These are phyloP conservation scores for Trachelus stipa DNA, from an alignment of 2,888 invertebrate genomes.

Conservation along the genomic window DNA sequence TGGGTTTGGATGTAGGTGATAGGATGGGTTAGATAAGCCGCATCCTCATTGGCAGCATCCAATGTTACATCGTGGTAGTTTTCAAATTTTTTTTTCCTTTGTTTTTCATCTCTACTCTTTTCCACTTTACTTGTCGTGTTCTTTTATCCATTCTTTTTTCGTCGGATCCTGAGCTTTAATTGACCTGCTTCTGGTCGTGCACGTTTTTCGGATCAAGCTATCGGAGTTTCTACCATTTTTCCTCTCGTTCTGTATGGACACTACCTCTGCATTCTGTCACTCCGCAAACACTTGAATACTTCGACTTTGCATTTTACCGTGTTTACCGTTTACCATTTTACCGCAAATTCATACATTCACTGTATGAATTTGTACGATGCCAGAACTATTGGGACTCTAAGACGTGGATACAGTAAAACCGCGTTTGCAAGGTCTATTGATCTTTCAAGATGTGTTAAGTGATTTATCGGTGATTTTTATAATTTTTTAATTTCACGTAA, in stretches of 20 bases:
- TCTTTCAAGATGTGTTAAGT: background rate
- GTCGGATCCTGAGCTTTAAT: constrained; percentile 48
- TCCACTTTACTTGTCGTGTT: background rate
- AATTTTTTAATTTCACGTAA: too few species aligned
- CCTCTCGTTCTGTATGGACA: constrained; percentile 15
- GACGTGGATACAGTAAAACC: background rate
- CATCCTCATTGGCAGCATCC: background rate
- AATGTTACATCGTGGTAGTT: background rate
- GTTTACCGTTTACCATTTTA: too few species aligned
- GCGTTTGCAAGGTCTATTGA: too few species aligned
- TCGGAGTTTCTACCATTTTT: constrained; percentile 7
- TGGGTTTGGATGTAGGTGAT: background rate
- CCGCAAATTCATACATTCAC: background rate
- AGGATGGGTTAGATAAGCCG: background rate
- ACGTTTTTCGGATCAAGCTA: constrained; percentile 22
- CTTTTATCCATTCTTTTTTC: constrained; percentile 3
- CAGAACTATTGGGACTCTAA: background rate
- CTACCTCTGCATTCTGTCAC: constrained; percentile 21
- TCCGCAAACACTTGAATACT: constrained; percentile 45
- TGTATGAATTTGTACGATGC: background rate
- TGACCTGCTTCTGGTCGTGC: constrained; percentile 45
- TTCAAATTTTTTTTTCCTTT: constrained; percentile 4
- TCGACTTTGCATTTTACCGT: constrained; percentile 43
- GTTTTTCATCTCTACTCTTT: constrained; percentile 11
- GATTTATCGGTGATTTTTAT: background rate